Conservation (phyloP, 1,140 invertebrate genomes). For the Calycopis cecrops region DNA sequence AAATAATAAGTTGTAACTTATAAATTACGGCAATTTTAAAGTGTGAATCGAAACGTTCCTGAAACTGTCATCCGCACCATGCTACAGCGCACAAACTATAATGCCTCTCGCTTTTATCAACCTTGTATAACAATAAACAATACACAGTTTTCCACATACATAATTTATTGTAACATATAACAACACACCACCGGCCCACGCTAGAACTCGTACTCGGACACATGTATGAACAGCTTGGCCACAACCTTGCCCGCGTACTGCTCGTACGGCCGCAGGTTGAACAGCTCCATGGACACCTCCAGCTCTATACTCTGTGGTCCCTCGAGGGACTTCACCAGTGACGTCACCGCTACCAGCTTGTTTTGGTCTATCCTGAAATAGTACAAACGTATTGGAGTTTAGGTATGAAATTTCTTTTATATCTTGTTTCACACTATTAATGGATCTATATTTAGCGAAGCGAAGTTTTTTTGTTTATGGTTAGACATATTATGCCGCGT, state of each 20-base stretch:
- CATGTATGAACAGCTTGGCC: conserved; percentile 89
- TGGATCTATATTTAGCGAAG: no score
- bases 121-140: background rate
- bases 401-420: no score
- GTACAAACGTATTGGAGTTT: background rate
- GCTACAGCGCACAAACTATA: no score
- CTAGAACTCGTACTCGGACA: conserved; percentile 90
- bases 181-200: background rate
- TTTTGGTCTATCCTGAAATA: conserved; percentile 69
- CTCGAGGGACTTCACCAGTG: conserved; percentile 81
- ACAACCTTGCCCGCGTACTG: conserved; percentile 87
- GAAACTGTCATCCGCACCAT: no score
- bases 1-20: no score
- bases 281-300: conserved; percentile 90
- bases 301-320: conserved; percentile 94
- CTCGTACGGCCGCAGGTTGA: conserved; percentile 79
- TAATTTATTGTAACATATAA: conserved; percentile 3
- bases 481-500: no score
- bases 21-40: no score
- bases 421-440: no score
- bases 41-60: no score
- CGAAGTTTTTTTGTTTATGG: no score
- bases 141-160: background rate
- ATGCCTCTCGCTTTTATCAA: no score
- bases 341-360: conserved; percentile 82